Base-by-base conservation (phyloP, 2,113 vertebrate genomes). In the Helogale parvula region DNA sequence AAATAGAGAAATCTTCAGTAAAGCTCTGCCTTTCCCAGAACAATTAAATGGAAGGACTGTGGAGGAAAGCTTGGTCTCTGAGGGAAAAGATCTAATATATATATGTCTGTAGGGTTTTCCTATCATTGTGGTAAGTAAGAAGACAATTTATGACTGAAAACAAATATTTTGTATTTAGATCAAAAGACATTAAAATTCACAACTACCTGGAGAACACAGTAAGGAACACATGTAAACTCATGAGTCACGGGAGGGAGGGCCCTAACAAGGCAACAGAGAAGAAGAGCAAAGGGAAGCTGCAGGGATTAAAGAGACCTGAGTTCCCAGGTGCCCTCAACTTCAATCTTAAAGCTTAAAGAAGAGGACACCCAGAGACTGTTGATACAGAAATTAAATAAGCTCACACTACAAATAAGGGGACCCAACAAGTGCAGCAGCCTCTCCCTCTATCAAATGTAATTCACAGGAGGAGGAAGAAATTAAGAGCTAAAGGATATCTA, bases 141-240 rank as follows among this genome's bases (percentile, higher is more conserved):
- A 54, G 79, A 15, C 45, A 95, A 96, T 82, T 81, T 65, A 25
- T 52, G 31, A 19, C 38, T 68, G 38, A 88, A 94, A 97, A 93
- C 54, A 96, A 97, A 92, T 47, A 21, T 68, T 82, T 17, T 92
- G 7, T 80, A 93, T 87, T 76, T 54, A 17, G 88, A 92, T 60
- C 87, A 88, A 54, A 17, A 89, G 45, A 84, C 45, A 69, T 80
- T 96, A 95, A 90, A 96, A 54, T 91, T 76, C 50, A 95, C 65
- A 90, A 17, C 27, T 69, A 79, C 27, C 60, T 66, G 76, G 29
- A 95, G 23, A 97, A 96, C 9, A 52, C 45, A 85, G 47, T 77
- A 41, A 97, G n/a, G 33, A 23, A 85, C 4, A 66, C 29, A 80
- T 88, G 16, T 38, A 87, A 96, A 81, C 29, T 95, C 63, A 84